Base-by-base conservation (phyloP, 1,140 invertebrate genomes). In the Camponotus vicinus region DNA sequence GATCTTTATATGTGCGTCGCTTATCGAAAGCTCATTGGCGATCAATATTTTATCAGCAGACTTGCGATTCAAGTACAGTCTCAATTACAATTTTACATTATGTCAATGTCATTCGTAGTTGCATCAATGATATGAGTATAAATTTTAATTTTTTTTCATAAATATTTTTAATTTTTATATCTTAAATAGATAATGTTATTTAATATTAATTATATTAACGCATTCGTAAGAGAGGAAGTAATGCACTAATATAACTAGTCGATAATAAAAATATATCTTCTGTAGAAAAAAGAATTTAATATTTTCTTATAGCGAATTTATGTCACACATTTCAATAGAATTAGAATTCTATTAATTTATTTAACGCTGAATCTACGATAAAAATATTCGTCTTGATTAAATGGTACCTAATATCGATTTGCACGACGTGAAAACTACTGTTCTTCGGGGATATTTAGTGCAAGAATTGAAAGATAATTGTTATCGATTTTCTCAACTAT, bases 391-490 rank as follows among this genome's bases (percentile, higher is more conserved):
- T 13, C 6, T 49, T 21, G 18, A 83, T 82, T 63, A 83, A 27
- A 57, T 27, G 13, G 18, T 57, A 73, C 2, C 9, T 37, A 59
- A 79, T 5, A n/a, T 55, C 9, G 42, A 59, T 40, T 40, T 6
- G 52, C 34, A 45, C 15, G 66, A 15, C 42, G 21, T 6, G 15
- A 32, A 61, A 32, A 63, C 34, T 66, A 61, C 40, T 40, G 42
- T 73, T 76, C 13, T 89, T 83, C 61, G 61, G 61, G 49, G 57
- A 69, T 90, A 87, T 87, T 21, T 21, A 87, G 85, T 77, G 75
- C 61, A 52, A 66, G 27, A 89, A 64, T 59, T 70, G 70, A 57
- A 15, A 52, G 88, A 87, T 90, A 90, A 90, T 90, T 90, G 89
- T 63, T 85, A 90, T 90, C 75, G 89, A 90, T 85, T 73, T 55